These are phyloP conservation scores for Atlantisia rogersi DNA, from an alignment of 2,113 vertebrate genomes.

Conservation along the genomic window DNA sequence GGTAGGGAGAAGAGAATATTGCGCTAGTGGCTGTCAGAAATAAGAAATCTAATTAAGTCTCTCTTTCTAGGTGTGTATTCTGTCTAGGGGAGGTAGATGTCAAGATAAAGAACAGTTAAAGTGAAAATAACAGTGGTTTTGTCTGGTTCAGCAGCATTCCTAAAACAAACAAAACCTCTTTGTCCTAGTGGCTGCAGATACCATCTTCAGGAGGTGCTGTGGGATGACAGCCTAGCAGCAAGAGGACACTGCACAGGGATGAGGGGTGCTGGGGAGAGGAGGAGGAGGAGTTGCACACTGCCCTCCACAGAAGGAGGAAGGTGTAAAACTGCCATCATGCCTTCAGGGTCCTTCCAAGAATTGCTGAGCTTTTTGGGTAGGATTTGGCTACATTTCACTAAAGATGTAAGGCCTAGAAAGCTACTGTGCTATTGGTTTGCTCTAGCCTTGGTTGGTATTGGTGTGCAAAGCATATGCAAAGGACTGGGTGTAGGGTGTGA, in stretches of 20 bases:
- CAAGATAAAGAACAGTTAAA: background rate
- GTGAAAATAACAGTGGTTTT: background rate
- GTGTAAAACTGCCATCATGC: background rate
- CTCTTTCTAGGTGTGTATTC: background rate
- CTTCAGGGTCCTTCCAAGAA: background rate
- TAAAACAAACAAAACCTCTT: background rate
- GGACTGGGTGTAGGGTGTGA: background rate
- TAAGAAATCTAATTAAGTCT: background rate
- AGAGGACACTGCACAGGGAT: fast-evolving
- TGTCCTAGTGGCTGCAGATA: background rate
- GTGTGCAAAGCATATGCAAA: background rate
- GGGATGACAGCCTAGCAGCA: background rate
- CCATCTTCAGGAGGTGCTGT: background rate
- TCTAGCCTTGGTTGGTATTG: background rate
- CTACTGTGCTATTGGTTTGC: background rate
- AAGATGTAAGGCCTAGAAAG: background rate
- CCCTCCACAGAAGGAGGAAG: fast-evolving
- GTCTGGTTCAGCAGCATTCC: background rate
- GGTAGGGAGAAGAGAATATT: background rate
- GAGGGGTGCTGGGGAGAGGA: fast-evolving
- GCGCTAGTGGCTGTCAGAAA: background rate
- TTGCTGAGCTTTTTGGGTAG: fast-evolving
- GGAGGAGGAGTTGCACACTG: fast-evolving
- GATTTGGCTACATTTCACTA: background rate
- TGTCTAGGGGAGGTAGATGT: background rate